Percentiles rank a stretch among this genome's conserved stretches.
Evolutionary conservation across 2,888 invertebrate species (phyloP).

Genomic region (Hololepta plana): DNA sequence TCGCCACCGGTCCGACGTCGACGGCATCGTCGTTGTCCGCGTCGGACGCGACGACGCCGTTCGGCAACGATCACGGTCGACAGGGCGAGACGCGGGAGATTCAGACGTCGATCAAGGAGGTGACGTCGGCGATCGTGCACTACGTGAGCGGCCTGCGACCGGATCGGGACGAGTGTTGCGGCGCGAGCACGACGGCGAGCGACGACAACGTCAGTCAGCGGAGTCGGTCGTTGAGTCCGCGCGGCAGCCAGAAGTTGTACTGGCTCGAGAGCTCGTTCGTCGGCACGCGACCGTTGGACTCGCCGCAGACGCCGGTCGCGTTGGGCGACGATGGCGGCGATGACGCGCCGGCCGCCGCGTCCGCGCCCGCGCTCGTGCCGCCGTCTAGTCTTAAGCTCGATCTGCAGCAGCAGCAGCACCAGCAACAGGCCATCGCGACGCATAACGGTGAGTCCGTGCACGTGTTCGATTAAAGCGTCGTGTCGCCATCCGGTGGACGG

Average conservation of each 20-base stretch:
- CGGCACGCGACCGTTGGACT: constrained; percentile 67
- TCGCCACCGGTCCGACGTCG: too few species aligned
- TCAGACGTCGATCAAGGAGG: constrained; percentile 77
- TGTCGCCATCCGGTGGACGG: too few species aligned
- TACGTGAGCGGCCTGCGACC: constrained; percentile 61
- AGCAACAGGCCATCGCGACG: constrained; percentile 17
- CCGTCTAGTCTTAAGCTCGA: constrained; percentile 17
- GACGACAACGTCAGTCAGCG: constrained; percentile 18
- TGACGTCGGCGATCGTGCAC: constrained; percentile 82
- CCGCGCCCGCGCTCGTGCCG: constrained; percentile 20
- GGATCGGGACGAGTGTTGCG: constrained; percentile 33
- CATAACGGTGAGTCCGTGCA: constrained; percentile 31
- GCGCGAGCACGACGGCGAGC: too few species aligned
- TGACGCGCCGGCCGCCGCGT: constrained; percentile 18
- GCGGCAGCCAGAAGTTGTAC: constrained; percentile 55
- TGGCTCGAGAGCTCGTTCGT: constrained; percentile 91
- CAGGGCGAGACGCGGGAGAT: constrained; percentile 39
- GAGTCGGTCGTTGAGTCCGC: constrained; percentile 21
- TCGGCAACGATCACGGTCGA: constrained; percentile 48
- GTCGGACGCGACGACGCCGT: too few species aligned
- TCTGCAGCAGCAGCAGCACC: constrained; percentile 31
- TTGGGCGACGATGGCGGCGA: constrained; percentile 21
- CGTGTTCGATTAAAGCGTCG: constrained; percentile 13
- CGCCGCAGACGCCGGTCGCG: constrained; percentile 59
- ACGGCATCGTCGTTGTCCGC: too few species aligned